Evolutionary conservation across 2,113 vertebrate species (phyloP), one percentile per base, ranked within the genome.

Genomic region (Carollia perspicillata): DNA sequence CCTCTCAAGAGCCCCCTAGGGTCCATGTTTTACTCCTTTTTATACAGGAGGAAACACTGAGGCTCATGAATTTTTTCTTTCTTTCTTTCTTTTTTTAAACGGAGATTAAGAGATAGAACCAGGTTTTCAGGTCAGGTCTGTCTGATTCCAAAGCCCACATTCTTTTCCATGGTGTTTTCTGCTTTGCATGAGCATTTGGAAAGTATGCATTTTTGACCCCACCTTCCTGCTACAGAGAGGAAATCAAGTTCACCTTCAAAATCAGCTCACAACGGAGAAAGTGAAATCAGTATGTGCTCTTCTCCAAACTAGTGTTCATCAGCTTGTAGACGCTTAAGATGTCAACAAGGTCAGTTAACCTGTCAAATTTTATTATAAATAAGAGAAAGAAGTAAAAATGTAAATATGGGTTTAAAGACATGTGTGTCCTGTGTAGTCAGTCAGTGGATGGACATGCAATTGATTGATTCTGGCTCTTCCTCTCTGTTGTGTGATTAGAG

Each of bases 261-360:
- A 90, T 87, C 28, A 72, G 58, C 35, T 80, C 51, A 85, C 33
- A 63, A 33, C 40, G 47, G 63, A 90, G 75, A 72, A 55, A 84
- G 12, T 60, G 35, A 53, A 81, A 84, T 89, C n/a, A 63, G 17
- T 49, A 20, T 63, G 20, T 95, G 33, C 12, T 23, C 63, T 66
- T 95, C 40, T 44, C 37, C 87, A 96, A 63, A 86, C 4, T 68
- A 65, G 55, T 44, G 55, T n/a, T 96, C 68, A 49, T 86, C 88
- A 58, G 22, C 11, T 47, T 74, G 2, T 18, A 79, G 55, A 63
- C 26, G 13, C 33, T 53, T 68, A 91, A 63, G 20, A 55, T 65
- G 33, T 74, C 63, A 84, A 51, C 55, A 78, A 71, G 40, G 44
- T 89, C 44, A 42, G 60, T 35, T 89, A 81, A 40, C 35, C 40